Evolutionary conservation across 2,113 vertebrate genomes (phyloP).

Genomic region (Rattus rattus): DNA sequence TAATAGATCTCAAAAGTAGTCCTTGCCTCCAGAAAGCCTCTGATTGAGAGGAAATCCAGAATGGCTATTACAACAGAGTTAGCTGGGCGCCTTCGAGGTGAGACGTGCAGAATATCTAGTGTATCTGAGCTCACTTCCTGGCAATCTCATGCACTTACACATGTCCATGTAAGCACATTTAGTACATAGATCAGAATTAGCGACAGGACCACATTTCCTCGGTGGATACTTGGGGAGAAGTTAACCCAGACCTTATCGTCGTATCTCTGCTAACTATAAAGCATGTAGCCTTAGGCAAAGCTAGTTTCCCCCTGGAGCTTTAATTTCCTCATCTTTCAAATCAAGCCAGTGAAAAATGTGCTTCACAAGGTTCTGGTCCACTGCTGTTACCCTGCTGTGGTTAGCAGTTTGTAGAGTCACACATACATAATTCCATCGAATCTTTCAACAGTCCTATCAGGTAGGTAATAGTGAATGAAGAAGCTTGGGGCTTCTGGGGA

Average conservation of each 20-base stretch:
- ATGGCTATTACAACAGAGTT: neutral
- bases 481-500: neutral
- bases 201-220: neutral
- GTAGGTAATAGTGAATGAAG: neutral
- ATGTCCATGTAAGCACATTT: neutral
- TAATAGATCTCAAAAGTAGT: neutral
- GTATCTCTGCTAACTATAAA: neutral
- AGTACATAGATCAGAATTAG: neutral
- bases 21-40: neutral
- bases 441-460: neutral
- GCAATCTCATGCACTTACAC: neutral
- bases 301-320: neutral
- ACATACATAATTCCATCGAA: neutral
- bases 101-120: neutral
- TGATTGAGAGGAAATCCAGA: neutral
- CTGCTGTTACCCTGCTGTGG: neutral
- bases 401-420: neutral
- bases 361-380: neutral
- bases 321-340: conserved; percentile 28
- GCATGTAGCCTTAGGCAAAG: neutral
- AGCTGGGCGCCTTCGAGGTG: neutral
- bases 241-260: neutral
- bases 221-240: neutral
- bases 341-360: neutral
- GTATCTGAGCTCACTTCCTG: neutral